phyloP scores from a whole-genome alignment of 2,113 vertebrate species.

The Glaucomys volans region DNA sequence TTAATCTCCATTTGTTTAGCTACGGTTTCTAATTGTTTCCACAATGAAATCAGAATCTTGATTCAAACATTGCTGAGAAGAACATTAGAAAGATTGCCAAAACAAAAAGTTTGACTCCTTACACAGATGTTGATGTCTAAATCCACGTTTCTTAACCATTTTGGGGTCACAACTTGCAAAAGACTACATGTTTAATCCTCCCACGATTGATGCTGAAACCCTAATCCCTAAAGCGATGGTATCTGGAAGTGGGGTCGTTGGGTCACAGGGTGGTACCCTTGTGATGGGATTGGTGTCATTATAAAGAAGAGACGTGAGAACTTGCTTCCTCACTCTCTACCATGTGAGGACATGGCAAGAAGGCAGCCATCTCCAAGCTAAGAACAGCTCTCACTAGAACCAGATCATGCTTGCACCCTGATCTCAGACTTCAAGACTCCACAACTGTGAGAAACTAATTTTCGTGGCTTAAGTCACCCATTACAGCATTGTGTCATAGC shows the following conservation, averaged over 20 bases:
- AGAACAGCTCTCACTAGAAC: not conserved
- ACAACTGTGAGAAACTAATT: not conserved
- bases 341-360: too few relatives aligned
- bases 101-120: not conserved
- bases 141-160: not conserved
- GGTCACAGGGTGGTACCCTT: not conserved
- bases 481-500: too few relatives aligned
- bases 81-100: not conserved
- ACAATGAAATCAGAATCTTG: not conserved
- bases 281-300: not conserved
- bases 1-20: conserved; percentile 34
- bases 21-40: conserved; percentile 42
- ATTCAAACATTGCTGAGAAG: not conserved
- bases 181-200: not conserved
- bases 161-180: not conserved
- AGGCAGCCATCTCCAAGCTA: not conserved
- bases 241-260: not conserved
- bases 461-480: not conserved
- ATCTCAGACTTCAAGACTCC: not conserved
- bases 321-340: too few relatives aligned
- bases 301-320: not conserved
- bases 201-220: not conserved
- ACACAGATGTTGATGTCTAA: not conserved
- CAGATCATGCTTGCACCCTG: not conserved
- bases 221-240: not conserved